These are phyloP conservation scores for Norana najaformis DNA, from an alignment of 2,888 invertebrate genomes.

Conservation along the genomic window DNA sequence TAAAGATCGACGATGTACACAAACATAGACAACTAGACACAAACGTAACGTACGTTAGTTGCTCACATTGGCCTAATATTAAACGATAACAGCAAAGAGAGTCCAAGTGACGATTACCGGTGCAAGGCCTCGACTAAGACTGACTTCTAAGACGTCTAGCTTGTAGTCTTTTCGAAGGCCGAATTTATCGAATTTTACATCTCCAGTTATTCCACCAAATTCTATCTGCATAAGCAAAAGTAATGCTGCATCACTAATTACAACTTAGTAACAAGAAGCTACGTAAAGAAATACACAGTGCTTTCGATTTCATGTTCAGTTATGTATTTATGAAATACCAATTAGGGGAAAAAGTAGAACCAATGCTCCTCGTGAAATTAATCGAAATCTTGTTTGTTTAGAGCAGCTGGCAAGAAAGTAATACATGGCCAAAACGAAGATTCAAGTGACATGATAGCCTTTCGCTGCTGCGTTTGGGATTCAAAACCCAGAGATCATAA, in stretches of 20 bases:
- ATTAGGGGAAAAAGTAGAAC: too few species aligned
- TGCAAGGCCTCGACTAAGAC: slow-evolving; percentile 43
- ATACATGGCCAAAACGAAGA: background rate
- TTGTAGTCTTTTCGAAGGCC: slow-evolving; percentile 51
- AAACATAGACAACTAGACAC: too few species aligned
- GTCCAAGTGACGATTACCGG: slow-evolving; percentile 36
- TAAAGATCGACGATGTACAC: too few species aligned
- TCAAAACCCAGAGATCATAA: background rate
- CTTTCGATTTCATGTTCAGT: too few species aligned
- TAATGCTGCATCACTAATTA: background rate
- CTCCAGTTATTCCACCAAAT: slow-evolving; percentile 55
- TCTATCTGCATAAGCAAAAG: slow-evolving; percentile 46
- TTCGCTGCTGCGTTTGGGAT: too few species aligned
- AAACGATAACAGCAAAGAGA: background rate
- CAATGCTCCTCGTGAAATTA: too few species aligned
- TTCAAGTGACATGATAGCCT: too few species aligned
- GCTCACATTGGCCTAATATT: background rate
- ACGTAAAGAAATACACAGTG: too few species aligned
- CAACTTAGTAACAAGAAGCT: too few species aligned
- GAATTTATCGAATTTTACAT: slow-evolving; percentile 52
- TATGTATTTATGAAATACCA: too few species aligned
- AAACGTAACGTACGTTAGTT: background rate
- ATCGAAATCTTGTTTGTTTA: too few species aligned
- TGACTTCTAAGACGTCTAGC: slow-evolving; percentile 54
- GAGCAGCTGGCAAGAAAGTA: too few species aligned